Evolutionary conservation across 2,113 vertebrate species (phyloP), one percentile per base, ranked within the genome.

Genomic region (Paedocypris sp.): DNA sequence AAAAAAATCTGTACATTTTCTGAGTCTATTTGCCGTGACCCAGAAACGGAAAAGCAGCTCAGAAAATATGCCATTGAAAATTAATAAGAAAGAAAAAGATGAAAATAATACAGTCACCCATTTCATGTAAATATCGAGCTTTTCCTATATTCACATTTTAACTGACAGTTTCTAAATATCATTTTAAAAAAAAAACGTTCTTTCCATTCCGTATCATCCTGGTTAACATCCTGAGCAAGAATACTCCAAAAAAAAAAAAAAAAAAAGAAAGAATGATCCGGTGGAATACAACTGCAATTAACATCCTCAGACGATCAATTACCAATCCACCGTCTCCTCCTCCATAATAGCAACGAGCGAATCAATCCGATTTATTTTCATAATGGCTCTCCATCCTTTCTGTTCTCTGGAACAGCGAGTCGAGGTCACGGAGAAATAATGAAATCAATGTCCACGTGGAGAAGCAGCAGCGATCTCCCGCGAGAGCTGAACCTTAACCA

Each of bases 401-500:
- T 33, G 19, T 12, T 45, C 32, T 26, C 2, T 7, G 22, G 13
- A 38, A 3, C 31, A 28, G 47, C 51, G 11, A 58, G 41, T 43
- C 35, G 38, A 31, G 36, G 60, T 46, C 38, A 63, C 7, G 22
- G 54, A 42, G 28, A 56, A 19, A 8, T 56, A 31, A 56, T 47
- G 31, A 38, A 70, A 57, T 28, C 23, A 22, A 70, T 49, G 45
- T 54, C 45, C 26, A 64, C 19, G 41, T 42, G 35, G 35, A 62
- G 46, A 22, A 20, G 48, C 42, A 4, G 38, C 29, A 29, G 15
- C 25, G 11, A 15, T 28, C 10, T 48, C 38, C 38, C 20, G 16
- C 2, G 45, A 26, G 31, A 61, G 18, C 73, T 74, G 76, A 75
- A 80, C 79, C 80, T 66, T 59, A 69, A 73, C 22, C 46, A 32